Evolutionary conservation across 2,888 invertebrate species (phyloP), one percentile per base, ranked within the genome.

Genomic region (Pyrochroa serraticornis): DNA sequence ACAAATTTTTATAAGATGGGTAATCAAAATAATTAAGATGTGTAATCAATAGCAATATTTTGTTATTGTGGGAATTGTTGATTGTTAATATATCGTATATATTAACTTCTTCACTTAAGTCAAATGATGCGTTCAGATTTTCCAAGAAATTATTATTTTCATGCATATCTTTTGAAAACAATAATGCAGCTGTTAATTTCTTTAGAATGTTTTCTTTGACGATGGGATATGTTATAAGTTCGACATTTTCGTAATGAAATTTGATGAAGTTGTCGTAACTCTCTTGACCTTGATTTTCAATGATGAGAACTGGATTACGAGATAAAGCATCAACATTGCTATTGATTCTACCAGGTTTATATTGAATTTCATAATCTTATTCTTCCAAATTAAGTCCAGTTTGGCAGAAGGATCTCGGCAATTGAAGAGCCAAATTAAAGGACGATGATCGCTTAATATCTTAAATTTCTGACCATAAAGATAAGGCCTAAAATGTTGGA

Each of bases 341-440:
- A 38, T 70, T 69, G 8, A 46, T n/a, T 46, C 46, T 59, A 33
- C 71, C 68, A 22, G 56, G 56, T 52, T 66, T 66, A 42, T 71
- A 70, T 6, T 41, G 12, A 5, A 71, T 66, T 52, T 63, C 54
- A 46, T 68, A 74, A 8, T 69, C 61, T 46, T 68, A 73, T 47
- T 73, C 73, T 51, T 65, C 64, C 1, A 74, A 44, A 50, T 62
- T 54, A 2, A 75, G 43, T 5, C 53, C 38, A 74, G 34, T 33
- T 68, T 56, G 2, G 68, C 67, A 3, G 63, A 62, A 1, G 72
- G 70, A 44, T 74, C 71, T 50, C 66, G 69, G 0, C 66, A 61
- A 3, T 64, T 50, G 12, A 69, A 52, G 1, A 71, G 52, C 71
- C 72, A 73, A n/a, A n/a, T n/a, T n/a, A n/a, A n/a, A n/a, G n/a